These are phyloP conservation scores for Pecten maximus DNA, from an alignment of 2,888 invertebrate genomes.

Conservation along the genomic window DNA sequence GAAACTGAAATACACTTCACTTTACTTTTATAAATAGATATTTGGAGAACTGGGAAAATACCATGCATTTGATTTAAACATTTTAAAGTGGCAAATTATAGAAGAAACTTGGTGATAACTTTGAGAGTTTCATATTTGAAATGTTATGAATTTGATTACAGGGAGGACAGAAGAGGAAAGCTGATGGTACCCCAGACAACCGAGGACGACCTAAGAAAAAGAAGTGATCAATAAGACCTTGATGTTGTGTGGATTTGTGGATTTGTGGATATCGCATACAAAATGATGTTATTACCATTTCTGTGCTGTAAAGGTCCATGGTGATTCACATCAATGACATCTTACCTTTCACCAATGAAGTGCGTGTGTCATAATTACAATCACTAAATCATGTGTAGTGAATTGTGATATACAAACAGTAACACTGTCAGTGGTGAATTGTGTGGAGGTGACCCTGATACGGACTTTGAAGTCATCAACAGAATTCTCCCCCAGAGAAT, in stretches of 20 bases:
- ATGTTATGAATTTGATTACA: slow-evolving; percentile 56
- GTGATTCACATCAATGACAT: not conserved
- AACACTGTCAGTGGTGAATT: not conserved
- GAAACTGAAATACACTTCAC: too few species aligned
- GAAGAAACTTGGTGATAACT: too few species aligned
- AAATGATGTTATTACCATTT: not conserved
- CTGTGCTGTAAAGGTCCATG: not conserved
- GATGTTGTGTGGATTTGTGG: not conserved
- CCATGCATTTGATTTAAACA: too few species aligned
- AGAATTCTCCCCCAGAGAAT: not conserved
- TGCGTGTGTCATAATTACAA: not conserved
- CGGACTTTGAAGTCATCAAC: not conserved
- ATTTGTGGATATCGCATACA: not conserved
- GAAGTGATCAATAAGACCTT: slow-evolving; percentile 53
- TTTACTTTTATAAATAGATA: too few species aligned
- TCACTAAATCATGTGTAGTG: not conserved
- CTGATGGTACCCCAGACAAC: slow-evolving; percentile 77
- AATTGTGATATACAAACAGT: not conserved
- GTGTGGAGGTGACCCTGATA: not conserved
- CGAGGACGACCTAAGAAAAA: slow-evolving; percentile 62
- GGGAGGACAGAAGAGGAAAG: slow-evolving; percentile 80
- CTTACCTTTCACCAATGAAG: not conserved
- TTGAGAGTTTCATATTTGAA: not conserved
- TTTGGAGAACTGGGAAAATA: too few species aligned
- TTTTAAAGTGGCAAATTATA: too few species aligned